Evolutionary conservation across 64 coral and sea anemone species (phyloP).

Genomic region (Actinia equina): DNA sequence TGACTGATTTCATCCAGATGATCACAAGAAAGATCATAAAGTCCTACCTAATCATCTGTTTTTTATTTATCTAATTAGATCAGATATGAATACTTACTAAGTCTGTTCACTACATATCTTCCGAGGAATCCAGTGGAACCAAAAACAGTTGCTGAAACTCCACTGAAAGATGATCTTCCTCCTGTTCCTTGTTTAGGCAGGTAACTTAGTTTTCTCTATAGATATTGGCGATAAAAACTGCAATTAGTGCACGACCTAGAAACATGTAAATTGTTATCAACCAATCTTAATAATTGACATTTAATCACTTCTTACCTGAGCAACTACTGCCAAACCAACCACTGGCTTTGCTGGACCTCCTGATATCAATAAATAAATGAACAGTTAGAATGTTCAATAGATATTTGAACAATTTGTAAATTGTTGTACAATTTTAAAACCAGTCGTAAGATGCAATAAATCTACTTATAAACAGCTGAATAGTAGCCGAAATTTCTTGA

Average conservation of each 20-base stretch:
- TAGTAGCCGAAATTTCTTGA: background rate
- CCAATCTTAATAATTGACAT: background rate
- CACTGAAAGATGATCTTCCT: constrained; percentile 93
- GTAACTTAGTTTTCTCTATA: constrained; percentile 76
- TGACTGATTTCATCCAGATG: too few relatives aligned
- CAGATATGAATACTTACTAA: constrained; percentile 53
- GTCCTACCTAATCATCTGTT: too few relatives aligned
- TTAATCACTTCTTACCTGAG: constrained; percentile 26
- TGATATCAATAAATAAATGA: background rate
- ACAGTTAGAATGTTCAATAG: background rate
- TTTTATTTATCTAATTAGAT: too few relatives aligned
- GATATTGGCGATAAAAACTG: background rate
- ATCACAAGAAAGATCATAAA: too few relatives aligned
- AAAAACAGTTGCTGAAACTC: constrained; percentile 96
- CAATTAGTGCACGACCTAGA: background rate
- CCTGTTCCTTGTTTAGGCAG: constrained; percentile 86
- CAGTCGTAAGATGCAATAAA: background rate
- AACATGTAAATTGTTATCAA: background rate
- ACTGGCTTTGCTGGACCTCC: constrained; percentile 32
- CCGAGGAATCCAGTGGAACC: constrained; percentile 94
- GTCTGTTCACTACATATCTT: constrained; percentile 95
- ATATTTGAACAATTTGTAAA: background rate
- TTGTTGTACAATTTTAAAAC: background rate
- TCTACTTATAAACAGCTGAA: too few relatives aligned
- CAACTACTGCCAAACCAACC: constrained; percentile 46